Evolutionary conservation across 2,888 invertebrate species (phyloP).

Genomic region (Apamea crenata): DNA sequence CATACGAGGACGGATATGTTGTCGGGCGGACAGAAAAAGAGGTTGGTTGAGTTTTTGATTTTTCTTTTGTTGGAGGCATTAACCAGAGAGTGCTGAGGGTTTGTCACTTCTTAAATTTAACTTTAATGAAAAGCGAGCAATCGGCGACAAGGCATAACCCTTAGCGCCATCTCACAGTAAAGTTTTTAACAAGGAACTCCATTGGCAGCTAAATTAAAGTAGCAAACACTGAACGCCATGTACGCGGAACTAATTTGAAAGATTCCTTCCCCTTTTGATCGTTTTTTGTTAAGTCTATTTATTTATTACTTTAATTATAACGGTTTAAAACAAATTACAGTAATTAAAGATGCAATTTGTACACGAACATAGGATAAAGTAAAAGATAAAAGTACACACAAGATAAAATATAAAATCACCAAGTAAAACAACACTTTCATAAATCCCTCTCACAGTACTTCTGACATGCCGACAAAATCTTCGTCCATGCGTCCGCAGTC

Average conservation of each 20-base stretch:
- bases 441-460: no score
- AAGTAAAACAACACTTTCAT: no score
- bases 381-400: no score
- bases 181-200: neutral
- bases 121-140: neutral
- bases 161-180: neutral
- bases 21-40: slow-evolving; percentile 95
- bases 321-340: no score
- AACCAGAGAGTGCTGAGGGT: neutral
- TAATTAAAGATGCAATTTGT: no score
- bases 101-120: neutral
- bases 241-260: neutral
- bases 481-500: no score
- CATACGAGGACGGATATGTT: slow-evolving; percentile 91
- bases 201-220: neutral
- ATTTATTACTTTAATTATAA: no score
- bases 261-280: neutral
- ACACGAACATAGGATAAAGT: no score
- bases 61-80: neutral
- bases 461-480: no score
- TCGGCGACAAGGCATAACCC: neutral
- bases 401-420: no score
- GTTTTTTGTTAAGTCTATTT: neutral
- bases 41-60: slow-evolving; percentile 73
- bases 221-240: neutral